Conservation (phyloP, 2,888 invertebrate genomes). For the Meiosimyza decipiens region DNA sequence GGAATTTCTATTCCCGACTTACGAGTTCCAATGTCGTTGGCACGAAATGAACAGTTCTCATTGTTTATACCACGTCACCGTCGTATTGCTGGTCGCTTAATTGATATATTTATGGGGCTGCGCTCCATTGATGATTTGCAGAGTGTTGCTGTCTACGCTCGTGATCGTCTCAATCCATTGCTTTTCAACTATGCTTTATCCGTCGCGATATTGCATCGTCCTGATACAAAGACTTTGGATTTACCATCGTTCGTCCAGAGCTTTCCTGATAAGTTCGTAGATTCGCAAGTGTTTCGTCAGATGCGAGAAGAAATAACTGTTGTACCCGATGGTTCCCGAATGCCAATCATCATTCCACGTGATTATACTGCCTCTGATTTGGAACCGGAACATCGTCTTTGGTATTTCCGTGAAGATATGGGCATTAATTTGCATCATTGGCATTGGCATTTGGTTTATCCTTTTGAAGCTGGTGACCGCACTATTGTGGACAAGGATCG, state of each 20-base stretch:
- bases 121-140: conserved; percentile 77
- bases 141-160: conserved; percentile 75
- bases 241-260: conserved; percentile 74
- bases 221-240: conserved; percentile 72
- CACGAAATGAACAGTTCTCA: conserved; percentile 76
- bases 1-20: conserved; percentile 76
- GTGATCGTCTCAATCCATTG: conserved; percentile 81
- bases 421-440: conserved; percentile 70
- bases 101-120: conserved; percentile 79
- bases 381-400: conserved; percentile 79
- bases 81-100: conserved; percentile 74
- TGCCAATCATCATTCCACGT: conserved; percentile 71
- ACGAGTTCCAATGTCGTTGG: conserved; percentile 71
- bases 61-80: conserved; percentile 78
- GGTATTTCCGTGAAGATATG: conserved; percentile 70
- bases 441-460: conserved; percentile 77
- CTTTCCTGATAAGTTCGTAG: conserved; percentile 76
- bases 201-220: conserved; percentile 77
- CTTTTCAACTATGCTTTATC: conserved; percentile 84
- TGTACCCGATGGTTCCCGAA: conserved; percentile 74
- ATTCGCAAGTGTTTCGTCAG: conserved; percentile 71
- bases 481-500: conserved; percentile 74
- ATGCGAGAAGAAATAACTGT: conserved; percentile 72
- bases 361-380: conserved; percentile 81
- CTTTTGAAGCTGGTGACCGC: conserved; percentile 73